Conservation (phyloP, 2,888 invertebrate species). For the Parnassius orleans region DNA sequence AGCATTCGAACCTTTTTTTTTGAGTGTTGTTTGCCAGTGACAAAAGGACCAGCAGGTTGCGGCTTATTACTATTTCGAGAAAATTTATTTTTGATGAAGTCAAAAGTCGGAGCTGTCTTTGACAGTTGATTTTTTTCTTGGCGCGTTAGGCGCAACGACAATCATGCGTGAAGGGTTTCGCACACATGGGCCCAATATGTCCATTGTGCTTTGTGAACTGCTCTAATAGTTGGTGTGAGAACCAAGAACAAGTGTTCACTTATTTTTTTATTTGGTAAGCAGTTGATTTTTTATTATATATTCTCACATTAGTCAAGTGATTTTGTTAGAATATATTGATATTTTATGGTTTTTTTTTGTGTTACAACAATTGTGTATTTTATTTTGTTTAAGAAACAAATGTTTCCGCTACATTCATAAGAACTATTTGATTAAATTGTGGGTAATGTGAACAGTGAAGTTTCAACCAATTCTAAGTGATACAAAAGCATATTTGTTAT, state of each 20-base stretch:
- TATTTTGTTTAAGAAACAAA: too few species aligned
- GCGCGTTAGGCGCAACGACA: slow-evolving; percentile 60
- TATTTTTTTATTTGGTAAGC: slow-evolving; percentile 21
- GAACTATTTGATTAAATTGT: too few species aligned
- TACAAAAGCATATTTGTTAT: slow-evolving; percentile 8
- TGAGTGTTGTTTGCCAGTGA: slow-evolving; percentile 46
- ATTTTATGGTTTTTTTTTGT: too few species aligned
- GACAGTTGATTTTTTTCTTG: slow-evolving; percentile 54
- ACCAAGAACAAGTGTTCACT: slow-evolving; percentile 38
- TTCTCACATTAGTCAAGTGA: neutral
- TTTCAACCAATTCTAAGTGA: slow-evolving; percentile 8
- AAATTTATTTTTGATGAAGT: slow-evolving; percentile 80
- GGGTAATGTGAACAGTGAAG: too few species aligned
- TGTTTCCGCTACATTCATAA: too few species aligned
- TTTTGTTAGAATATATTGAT: too few species aligned
- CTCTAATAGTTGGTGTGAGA: slow-evolving; percentile 65
- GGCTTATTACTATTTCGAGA: slow-evolving; percentile 60
- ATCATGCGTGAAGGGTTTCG: slow-evolving; percentile 63
- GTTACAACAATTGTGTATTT: too few species aligned
- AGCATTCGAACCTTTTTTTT: slow-evolving; percentile 47
- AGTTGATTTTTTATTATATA: slow-evolving; percentile 7
- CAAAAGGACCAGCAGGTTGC: slow-evolving; percentile 64
- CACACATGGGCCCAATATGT: slow-evolving; percentile 75
- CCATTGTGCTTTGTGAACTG: slow-evolving; percentile 59
- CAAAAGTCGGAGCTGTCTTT: slow-evolving; percentile 66